Percentiles rank a stretch among this genome's conserved stretches.
phyloP scores from a whole-genome alignment of 2,113 vertebrate genomes.

The Mungos mungo region DNA sequence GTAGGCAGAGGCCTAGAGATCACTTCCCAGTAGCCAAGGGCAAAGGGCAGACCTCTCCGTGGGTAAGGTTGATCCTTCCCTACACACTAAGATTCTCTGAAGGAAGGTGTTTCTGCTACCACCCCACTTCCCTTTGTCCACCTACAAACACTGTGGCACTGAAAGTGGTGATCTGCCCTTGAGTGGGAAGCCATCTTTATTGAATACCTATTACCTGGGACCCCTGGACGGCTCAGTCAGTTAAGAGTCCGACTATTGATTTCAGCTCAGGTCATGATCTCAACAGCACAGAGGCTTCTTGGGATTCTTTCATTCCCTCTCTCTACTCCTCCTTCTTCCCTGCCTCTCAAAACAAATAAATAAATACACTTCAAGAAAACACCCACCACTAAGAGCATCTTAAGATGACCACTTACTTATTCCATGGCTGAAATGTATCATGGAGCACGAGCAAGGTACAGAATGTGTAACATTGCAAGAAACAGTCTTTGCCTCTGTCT shows the following conservation, averaged over 20 bases:
- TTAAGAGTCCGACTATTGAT: too few relatives aligned
- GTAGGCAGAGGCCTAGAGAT: background rate
- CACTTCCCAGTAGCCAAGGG: background rate
- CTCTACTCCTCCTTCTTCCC: too few relatives aligned
- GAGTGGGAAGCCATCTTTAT: background rate
- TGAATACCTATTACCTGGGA: background rate
- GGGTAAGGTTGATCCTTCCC: background rate
- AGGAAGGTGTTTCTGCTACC: too few relatives aligned
- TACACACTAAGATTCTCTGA: too few relatives aligned
- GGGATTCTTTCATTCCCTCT: too few relatives aligned
- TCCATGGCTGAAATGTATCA: background rate
- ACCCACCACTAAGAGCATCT: too few relatives aligned
- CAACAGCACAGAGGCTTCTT: too few relatives aligned
- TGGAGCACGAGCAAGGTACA: rapidly evolving
- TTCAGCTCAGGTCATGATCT: too few relatives aligned
- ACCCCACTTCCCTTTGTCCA: background rate
- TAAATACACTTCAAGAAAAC: too few relatives aligned
- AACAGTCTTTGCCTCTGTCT: background rate
- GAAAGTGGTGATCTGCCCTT: background rate
- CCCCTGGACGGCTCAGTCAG: too few relatives aligned
- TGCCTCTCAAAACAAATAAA: too few relatives aligned
- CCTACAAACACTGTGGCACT: background rate
- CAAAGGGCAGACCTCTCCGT: background rate
- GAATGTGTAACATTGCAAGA: background rate
- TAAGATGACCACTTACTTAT: background rate